Conservation (phyloP, 2,888 invertebrate species). For the Chesias legatella region DNA sequence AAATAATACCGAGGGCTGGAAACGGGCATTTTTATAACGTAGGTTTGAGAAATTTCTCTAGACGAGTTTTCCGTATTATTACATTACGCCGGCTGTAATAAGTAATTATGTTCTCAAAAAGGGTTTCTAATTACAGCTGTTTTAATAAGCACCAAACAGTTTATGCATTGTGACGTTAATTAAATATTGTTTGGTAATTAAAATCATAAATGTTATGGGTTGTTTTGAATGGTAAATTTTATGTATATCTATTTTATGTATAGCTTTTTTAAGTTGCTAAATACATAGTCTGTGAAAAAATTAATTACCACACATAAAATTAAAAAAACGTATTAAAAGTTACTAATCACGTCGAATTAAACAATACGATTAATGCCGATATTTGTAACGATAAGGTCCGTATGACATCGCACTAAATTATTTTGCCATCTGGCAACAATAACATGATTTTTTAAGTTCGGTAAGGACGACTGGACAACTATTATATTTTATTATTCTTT, state of each 20-base stretch:
- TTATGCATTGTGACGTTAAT: slow-evolving; percentile 34
- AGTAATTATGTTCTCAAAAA: slow-evolving; percentile 43
- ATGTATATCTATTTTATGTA: too few species aligned
- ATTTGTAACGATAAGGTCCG: too few species aligned
- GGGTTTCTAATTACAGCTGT: slow-evolving; percentile 42
- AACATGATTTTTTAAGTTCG: neutral
- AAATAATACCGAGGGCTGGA: slow-evolving; percentile 21
- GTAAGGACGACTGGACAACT: slow-evolving; percentile 6
- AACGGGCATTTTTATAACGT: slow-evolving; percentile 28
- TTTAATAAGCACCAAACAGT: slow-evolving; percentile 43
- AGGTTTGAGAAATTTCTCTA: slow-evolving; percentile 30
- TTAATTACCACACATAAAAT: too few species aligned
- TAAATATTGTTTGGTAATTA: slow-evolving; percentile 16
- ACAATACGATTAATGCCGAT: too few species aligned
- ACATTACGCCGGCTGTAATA: slow-evolving; percentile 29
- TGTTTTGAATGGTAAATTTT: too few species aligned
- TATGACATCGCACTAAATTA: too few species aligned
- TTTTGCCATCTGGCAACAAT: too few species aligned
- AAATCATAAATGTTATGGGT: too few species aligned
- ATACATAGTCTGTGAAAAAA: too few species aligned
- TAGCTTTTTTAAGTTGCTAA: too few species aligned
- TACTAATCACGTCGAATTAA: too few species aligned
- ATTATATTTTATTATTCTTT: slow-evolving; percentile 10
- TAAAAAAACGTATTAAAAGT: too few species aligned
- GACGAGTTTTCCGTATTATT: slow-evolving; percentile 26